phyloP scores from a whole-genome alignment of 2,888 invertebrate species.

The Apomyelois bistriatella region DNA sequence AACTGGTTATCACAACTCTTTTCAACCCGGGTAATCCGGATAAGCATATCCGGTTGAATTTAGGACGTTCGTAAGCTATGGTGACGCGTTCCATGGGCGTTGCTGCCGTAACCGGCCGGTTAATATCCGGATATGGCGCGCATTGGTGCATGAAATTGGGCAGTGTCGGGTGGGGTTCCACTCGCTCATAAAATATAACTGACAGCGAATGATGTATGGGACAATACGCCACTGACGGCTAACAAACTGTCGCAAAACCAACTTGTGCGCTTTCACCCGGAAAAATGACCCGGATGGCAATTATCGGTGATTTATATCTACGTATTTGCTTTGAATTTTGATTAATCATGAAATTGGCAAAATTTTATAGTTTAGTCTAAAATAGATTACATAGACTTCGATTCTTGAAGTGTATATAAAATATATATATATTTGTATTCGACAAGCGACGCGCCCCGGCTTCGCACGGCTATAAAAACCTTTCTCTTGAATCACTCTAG shows the following conservation, averaged over 20 bases:
- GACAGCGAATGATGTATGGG: conserved; percentile 42
- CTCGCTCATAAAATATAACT: conserved; percentile 41
- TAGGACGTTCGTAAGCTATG: conserved; percentile 7
- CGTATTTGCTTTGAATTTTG: neutral
- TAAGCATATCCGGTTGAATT: conserved; percentile 15
- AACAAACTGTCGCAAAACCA: conserved; percentile 16
- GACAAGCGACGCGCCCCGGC: too few species aligned
- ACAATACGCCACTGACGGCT: conserved; percentile 24
- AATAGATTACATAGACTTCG: too few species aligned
- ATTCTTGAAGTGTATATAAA: too few species aligned
- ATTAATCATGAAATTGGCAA: neutral
- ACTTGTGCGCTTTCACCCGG: conserved; percentile 10
- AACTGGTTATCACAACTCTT: conserved; percentile 15
- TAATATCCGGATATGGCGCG: conserved; percentile 27
- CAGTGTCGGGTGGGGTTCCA: conserved; percentile 27
- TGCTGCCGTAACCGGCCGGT: conserved; percentile 13
- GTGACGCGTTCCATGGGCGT: neutral
- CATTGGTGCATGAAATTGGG: conserved; percentile 42
- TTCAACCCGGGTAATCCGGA: conserved; percentile 17
- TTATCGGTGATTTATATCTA: conserved; percentile 1
- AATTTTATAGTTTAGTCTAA: too few species aligned
- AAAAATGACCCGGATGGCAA: conserved; percentile 25
- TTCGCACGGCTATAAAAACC: too few species aligned
- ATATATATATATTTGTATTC: too few species aligned
- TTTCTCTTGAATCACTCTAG: too few species aligned